phyloP scores from a whole-genome alignment of 2,888 invertebrate genomes.

The Deroplatys truncata region DNA sequence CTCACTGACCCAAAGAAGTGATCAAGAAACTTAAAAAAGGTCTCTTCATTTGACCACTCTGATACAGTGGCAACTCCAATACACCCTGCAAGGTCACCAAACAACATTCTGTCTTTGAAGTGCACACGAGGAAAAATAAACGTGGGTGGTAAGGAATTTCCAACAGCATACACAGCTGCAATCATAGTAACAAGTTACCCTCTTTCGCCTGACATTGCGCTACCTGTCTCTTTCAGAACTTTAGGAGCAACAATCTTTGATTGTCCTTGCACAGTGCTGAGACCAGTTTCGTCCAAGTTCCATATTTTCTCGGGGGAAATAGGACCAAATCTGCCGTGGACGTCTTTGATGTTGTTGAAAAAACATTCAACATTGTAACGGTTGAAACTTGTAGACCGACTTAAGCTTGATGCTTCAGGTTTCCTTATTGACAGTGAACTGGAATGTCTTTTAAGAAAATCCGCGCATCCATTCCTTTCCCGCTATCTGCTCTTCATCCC shows the following conservation, averaged over 20 bases:
- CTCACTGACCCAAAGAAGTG: neutral
- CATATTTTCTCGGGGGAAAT: neutral
- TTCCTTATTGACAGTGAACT: neutral
- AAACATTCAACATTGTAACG: neutral
- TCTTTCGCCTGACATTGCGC: neutral
- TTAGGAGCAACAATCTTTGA: neutral
- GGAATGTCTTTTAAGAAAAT: too few relatives aligned
- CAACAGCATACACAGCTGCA: constrained; percentile 3
- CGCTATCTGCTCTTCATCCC: too few relatives aligned
- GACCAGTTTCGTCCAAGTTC: neutral
- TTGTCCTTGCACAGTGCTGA: constrained; percentile 4
- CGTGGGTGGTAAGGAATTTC: neutral
- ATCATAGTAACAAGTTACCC: neutral
- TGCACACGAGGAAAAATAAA: constrained; percentile 3
- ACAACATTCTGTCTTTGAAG: neutral
- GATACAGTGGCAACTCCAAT: constrained; percentile 1
- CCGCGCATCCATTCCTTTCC: too few relatives aligned
- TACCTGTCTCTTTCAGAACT: too few relatives aligned
- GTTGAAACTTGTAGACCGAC: neutral
- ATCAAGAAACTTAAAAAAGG: neutral
- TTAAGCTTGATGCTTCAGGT: neutral
- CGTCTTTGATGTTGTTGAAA: neutral
- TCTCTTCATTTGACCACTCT: neutral
- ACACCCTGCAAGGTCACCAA: neutral
- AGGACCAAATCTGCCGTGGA: too few relatives aligned